Conservation (phyloP, 2,888 invertebrate genomes). For the Andrena bicolor region DNA sequence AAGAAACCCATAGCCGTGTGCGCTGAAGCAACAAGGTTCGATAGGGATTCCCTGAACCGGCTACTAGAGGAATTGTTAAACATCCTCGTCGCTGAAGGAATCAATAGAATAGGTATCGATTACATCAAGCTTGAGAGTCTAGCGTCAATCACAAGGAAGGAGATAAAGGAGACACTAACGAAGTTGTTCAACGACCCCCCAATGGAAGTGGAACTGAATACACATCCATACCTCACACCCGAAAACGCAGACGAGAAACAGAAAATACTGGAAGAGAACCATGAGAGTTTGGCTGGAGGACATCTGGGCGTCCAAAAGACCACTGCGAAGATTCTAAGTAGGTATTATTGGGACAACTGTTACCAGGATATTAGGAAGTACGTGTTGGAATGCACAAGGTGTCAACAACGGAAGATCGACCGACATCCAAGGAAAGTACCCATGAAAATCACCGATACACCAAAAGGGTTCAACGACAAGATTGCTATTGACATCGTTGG, state of each 20-base stretch:
- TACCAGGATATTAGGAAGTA: too few species aligned
- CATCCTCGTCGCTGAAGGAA: too few species aligned
- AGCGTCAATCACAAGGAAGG: too few species aligned
- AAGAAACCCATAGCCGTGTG: too few species aligned
- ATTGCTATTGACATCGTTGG: constrained; percentile 18
- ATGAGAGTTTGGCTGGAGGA: not conserved
- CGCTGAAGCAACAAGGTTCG: too few species aligned
- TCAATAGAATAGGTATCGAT: too few species aligned
- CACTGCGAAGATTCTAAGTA: not conserved
- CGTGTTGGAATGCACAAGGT: not conserved
- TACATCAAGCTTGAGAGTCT: too few species aligned
- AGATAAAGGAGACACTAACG: not conserved
- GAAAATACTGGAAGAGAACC: not conserved
- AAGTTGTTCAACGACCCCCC: not conserved
- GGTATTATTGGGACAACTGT: not conserved
- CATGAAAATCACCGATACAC: not conserved
- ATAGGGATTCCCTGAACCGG: too few species aligned
- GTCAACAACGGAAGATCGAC: not conserved
- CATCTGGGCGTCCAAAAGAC: not conserved
- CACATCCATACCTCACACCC: not conserved
- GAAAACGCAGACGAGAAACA: not conserved
- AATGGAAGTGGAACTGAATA: not conserved
- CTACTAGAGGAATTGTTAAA: too few species aligned
- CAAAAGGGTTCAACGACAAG: not conserved
- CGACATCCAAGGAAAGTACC: not conserved